Conservation (phyloP, 2,797 vertebrate genomes). For the Novumbra hubbsi region DNA sequence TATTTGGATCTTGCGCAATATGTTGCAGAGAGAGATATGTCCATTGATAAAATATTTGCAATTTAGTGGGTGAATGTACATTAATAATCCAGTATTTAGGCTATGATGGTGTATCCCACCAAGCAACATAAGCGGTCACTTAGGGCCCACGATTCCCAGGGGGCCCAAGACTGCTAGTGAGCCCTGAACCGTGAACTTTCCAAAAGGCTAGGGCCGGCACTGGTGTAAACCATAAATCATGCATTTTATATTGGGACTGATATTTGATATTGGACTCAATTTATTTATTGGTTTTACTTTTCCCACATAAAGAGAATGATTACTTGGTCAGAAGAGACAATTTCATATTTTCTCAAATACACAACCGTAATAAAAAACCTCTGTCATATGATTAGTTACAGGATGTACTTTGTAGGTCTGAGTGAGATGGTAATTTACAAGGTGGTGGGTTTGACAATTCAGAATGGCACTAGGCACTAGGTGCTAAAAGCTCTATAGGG, state of each 20-base stretch:
- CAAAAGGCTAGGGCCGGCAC: too few relatives aligned
- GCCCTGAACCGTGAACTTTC: too few relatives aligned
- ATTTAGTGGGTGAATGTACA: constrained; percentile 6
- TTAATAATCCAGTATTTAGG: background rate
- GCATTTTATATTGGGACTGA: background rate
- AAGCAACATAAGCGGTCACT: too few relatives aligned
- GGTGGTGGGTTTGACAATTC: background rate
- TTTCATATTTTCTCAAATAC: background rate
- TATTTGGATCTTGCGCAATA: background rate
- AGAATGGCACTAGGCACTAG: background rate
- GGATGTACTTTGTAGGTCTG: background rate
- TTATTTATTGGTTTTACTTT: constrained; percentile 8
- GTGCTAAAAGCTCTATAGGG: background rate
- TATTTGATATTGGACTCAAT: background rate
- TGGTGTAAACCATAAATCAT: background rate
- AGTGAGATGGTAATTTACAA: background rate
- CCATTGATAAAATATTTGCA: constrained; percentile 4
- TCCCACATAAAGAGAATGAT: background rate
- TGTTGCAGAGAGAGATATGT: background rate
- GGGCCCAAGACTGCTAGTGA: too few relatives aligned
- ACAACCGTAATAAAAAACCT: background rate
- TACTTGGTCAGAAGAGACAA: background rate
- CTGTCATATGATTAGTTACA: background rate
- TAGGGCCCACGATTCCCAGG: too few relatives aligned
- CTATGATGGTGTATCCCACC: background rate